These are phyloP conservation scores for Carollia perspicillata DNA, from an alignment of 2,113 vertebrate genomes.

Conservation along the genomic window DNA sequence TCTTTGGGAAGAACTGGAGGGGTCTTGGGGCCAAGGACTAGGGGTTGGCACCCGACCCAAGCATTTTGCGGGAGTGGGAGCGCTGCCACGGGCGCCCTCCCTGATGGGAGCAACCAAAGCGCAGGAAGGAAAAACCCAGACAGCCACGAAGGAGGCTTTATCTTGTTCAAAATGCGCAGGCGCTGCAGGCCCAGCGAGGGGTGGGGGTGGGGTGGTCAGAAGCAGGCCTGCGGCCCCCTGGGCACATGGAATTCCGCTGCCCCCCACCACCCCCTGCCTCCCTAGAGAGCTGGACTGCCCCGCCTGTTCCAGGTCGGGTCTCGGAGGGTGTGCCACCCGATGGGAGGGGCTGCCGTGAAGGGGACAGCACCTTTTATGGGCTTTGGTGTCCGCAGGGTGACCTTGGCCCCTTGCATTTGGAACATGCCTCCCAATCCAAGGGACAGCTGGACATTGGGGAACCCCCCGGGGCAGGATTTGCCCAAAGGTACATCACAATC, in stretches of 20 bases:
- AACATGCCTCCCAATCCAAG: not conserved
- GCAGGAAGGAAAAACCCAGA: not conserved
- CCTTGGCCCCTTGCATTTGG: fast-evolving
- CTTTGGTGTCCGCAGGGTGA: not conserved
- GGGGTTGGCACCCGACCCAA: fast-evolving
- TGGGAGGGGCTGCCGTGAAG: fast-evolving
- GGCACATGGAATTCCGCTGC: fast-evolving
- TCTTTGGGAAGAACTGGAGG: fast-evolving
- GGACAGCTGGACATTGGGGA: not conserved
- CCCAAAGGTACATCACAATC: not conserved
- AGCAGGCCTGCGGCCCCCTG: not conserved
- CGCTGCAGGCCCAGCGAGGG: not conserved
- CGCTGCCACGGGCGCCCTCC: fast-evolving
- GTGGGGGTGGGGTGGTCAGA: fast-evolving
- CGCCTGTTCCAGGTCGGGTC: not conserved
- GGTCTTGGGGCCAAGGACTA: not conserved
- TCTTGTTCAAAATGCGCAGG: not conserved
- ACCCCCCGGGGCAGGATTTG: not conserved
- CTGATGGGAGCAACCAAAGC: not conserved
- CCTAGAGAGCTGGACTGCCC: fast-evolving
- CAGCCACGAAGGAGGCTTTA: not conserved
- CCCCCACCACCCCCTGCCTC: not conserved
- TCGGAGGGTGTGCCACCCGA: no score
- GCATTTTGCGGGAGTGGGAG: not conserved
- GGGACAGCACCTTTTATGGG: fast-evolving